Evolutionary conservation across 2,113 vertebrate genomes (phyloP).

Genomic region (Laticauda laticaudata): DNA sequence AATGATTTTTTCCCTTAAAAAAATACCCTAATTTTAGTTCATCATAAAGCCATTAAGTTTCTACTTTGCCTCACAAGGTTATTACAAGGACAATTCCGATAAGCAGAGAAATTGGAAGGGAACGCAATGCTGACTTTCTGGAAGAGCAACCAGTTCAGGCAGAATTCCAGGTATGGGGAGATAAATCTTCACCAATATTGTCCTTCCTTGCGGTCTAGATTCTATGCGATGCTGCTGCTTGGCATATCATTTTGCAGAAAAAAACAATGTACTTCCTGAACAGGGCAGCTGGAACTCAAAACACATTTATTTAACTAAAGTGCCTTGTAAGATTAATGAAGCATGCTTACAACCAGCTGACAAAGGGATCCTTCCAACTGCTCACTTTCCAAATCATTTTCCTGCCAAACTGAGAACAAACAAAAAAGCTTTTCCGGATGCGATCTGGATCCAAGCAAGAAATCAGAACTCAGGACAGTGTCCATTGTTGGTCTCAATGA

Average conservation of each 20-base stretch:
- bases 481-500: background rate
- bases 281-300: constrained; percentile 29
- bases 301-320: constrained; percentile 50
- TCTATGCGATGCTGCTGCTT: constrained; percentile 1
- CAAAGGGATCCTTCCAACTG: constrained; percentile 32
- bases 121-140: background rate
- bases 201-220: background rate
- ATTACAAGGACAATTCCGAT: background rate
- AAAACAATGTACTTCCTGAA: constrained; percentile 15
- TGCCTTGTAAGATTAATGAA: constrained; percentile 53
- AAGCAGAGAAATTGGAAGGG: background rate
- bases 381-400: background rate
- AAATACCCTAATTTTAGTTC: background rate
- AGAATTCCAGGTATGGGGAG: background rate
- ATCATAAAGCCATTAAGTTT: background rate
- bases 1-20: background rate
- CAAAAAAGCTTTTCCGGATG: background rate
- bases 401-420: background rate
- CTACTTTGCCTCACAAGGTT: background rate
- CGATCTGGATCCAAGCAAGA: background rate
- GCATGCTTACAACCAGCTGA: constrained; percentile 38
- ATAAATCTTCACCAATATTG: background rate
- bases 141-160: background rate
- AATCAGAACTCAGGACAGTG: background rate
- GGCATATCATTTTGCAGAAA: constrained; percentile 26